Conservation (phyloP, 2,888 invertebrate species). For the Suillia variegata region DNA sequence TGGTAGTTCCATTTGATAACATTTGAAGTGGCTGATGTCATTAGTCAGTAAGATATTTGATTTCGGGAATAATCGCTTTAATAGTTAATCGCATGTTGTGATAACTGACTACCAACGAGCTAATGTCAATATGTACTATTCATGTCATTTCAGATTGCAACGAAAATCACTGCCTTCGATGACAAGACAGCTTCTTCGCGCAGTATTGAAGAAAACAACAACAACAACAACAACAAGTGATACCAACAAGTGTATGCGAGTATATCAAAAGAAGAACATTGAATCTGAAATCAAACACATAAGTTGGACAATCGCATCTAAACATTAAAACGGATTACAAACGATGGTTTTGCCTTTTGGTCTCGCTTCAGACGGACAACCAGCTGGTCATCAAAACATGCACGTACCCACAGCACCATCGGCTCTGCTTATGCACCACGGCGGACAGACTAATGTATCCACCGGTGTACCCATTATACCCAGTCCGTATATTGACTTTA, state of each 20-base stretch:
- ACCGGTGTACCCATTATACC: constrained; percentile 53
- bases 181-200: constrained; percentile 18
- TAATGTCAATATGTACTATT: too few relatives aligned
- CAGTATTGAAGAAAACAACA: too few relatives aligned
- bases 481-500: constrained; percentile 59
- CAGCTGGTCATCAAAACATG: constrained; percentile 42
- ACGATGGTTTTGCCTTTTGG: constrained; percentile 59
- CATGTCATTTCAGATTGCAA: constrained; percentile 38
- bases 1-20: too few relatives aligned
- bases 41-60: too few relatives aligned
- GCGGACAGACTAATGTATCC: constrained; percentile 48
- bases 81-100: too few relatives aligned
- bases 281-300: too few relatives aligned
- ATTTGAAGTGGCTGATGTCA: too few relatives aligned
- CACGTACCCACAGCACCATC: constrained; percentile 57
- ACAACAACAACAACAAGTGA: not conserved
- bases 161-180: constrained; percentile 35
- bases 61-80: too few relatives aligned
- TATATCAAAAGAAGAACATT: too few relatives aligned
- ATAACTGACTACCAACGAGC: too few relatives aligned
- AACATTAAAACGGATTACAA: too few relatives aligned
- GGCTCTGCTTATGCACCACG: constrained; percentile 38
- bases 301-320: too few relatives aligned
- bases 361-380: constrained; percentile 54
- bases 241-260: not conserved